Evolutionary conservation across 2,113 vertebrate species (phyloP).

Genomic region (Pseudonaja textilis): DNA sequence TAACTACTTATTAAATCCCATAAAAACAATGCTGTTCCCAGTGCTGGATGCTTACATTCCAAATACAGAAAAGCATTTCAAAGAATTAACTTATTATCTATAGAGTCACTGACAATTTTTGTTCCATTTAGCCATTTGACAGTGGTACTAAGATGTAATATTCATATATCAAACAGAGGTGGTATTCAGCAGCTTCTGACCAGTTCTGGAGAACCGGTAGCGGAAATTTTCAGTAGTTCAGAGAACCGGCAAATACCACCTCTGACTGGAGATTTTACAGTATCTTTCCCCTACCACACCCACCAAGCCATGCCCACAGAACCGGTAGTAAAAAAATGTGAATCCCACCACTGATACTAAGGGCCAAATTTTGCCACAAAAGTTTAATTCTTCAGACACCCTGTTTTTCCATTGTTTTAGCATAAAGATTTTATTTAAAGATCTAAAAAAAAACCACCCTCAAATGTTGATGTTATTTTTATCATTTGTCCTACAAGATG

Average conservation of each 20-base stretch:
- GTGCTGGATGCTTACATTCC: constrained; percentile 30
- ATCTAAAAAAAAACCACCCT: background rate
- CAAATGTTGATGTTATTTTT: background rate
- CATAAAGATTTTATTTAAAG: background rate
- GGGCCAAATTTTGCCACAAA: background rate
- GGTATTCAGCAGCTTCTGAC: too few relatives aligned
- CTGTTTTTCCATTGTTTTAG: background rate
- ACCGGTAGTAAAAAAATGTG: too few relatives aligned
- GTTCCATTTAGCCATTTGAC: constrained; percentile 7
- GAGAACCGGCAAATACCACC: too few relatives aligned
- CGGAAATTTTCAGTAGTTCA: too few relatives aligned
- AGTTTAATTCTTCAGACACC: background rate
- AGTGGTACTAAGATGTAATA: background rate
- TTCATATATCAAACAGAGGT: background rate
- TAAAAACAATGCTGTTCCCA: constrained; percentile 41
- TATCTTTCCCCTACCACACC: too few relatives aligned
- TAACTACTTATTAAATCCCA: background rate
- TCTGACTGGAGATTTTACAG: too few relatives aligned
- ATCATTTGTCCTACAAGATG: background rate
- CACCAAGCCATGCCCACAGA: too few relatives aligned
- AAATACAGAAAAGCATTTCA: constrained; percentile 6
- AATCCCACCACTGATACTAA: background rate
- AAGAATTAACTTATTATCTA: background rate
- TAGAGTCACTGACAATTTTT: constrained; percentile 1
- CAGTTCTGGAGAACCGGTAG: too few relatives aligned